Base-by-base conservation (phyloP, 2,888 invertebrate species). In the Drosophila prostipennis region DNA sequence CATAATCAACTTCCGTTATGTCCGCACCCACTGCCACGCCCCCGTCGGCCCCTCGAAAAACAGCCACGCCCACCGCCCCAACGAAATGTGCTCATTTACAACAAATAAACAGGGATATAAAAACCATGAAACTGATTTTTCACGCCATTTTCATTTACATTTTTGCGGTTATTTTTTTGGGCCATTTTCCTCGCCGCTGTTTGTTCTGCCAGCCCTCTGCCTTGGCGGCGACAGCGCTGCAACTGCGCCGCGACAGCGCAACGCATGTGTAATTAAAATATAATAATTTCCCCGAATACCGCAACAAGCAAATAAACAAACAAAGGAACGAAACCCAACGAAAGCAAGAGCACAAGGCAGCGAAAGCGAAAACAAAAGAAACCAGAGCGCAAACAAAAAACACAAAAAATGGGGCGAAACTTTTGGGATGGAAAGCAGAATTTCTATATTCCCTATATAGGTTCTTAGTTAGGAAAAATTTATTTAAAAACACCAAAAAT, bases 51-150 rank as follows among this genome's bases (percentile, higher is more conserved):
- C 11, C 23, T 7, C 10, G 23, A 6, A 43, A 43, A 40, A 14
- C 8, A 16, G 48, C 60, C 59, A 51, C 26, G 42, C 61, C n/a
- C 7, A 26, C 10, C 13, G 8, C 37, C 16, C 2, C 60, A 56
- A 13, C 39, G n/a, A 63, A 63, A 61, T 56, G 57, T 46, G 61
- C 84, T 82, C 83, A 77, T 88, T 86, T 86, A 79, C 80, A 86
- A 86, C 80, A 88, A 65, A 83, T 85, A 85, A 85, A 87, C 89
- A 88, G 78, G 53, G 78, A 80, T 74, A 85, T 85, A 88, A 85
- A 86, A 87, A 76, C 80, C 89, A 87, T 85, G 89, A 86, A 88
- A 88, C 84, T 88, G 84, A 85, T 85, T 85, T 85, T 85, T 85
- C 84, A 85, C 84, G 84, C 84, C 84, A 88, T 88, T 85, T 88